Evolutionary conservation across 1,140 invertebrate species (phyloP).

Genomic region (Drosophila sp.): DNA sequence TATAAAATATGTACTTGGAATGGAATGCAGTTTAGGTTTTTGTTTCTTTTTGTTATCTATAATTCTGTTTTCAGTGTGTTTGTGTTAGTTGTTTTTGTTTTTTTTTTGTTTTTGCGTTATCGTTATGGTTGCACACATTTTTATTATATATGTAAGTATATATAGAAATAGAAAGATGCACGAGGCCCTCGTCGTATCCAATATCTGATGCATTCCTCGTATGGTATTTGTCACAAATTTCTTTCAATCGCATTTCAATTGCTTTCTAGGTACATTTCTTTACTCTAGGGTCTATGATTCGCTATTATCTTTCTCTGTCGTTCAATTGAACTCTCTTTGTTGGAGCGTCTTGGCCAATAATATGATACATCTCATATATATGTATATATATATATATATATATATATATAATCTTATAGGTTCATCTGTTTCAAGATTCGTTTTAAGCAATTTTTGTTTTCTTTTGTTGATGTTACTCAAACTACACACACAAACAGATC

Average conservation of each 20-base stretch:
- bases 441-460: slow-evolving; percentile 34
- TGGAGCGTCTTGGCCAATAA: slow-evolving; percentile 39
- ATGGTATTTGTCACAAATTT: slow-evolving; percentile 79
- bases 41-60: background rate
- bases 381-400: slow-evolving; percentile 21
- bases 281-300: slow-evolving; percentile 52
- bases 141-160: slow-evolving; percentile 16
- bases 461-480: background rate
- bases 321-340: slow-evolving; percentile 7
- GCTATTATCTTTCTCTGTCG: slow-evolving; percentile 3
- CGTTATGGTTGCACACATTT: background rate
- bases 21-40: slow-evolving; percentile 51
- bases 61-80: slow-evolving; percentile 19
- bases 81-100: background rate
- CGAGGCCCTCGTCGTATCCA: slow-evolving; percentile 5
- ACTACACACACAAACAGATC: slow-evolving; percentile 49
- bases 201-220: slow-evolving; percentile 25
- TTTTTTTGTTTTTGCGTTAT: slow-evolving; percentile 3
- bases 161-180: slow-evolving; percentile 21
- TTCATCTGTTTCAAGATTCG: background rate
- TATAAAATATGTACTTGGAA: slow-evolving; percentile 80
- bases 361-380: slow-evolving; percentile 24
- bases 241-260: slow-evolving; percentile 74
- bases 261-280: slow-evolving; percentile 76
- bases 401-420: slow-evolving; percentile 9